Evolutionary conservation across 2,113 vertebrate species (phyloP), one percentile per base, ranked within the genome.

Genomic region (Mixornis gularis): DNA sequence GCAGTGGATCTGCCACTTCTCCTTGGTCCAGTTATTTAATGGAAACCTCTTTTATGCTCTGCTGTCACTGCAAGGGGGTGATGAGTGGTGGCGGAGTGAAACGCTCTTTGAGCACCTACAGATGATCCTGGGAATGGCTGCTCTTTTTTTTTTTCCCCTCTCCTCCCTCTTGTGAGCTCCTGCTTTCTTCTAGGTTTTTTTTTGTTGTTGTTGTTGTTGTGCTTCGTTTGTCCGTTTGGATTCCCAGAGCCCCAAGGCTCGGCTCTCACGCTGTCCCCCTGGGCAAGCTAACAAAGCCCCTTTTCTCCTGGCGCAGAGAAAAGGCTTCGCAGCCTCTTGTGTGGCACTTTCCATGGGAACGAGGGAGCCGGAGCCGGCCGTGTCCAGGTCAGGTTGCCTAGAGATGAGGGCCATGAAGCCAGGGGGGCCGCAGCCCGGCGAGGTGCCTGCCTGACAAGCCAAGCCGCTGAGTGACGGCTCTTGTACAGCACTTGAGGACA

Each of bases 251-350:
- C 98, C 96, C 90, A 40, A 91, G 76, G 95, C 96, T 96, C 91
- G 58, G 97, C 98, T 98, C 98, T 98, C 98, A 98, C 97, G 97
- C 98, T 97, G 98, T 98, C 98, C 98, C 97, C 97, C 98, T 98
- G 98, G 98, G 98, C 98, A 96, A 96, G 96, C 98, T 98, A 99
- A 99, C 99, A 99, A 99, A 99, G 98, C 98, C 95, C 98, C 98
- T 98, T 98, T 98, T 99, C 98, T 99, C 98, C 95, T 91, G 96
- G 98, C 96, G 96, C 96, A 95, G 98, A 98, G 98, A 98, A 98
- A 98, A 97, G 97, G 96, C 97, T 98, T 97, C 98, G 97, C 97
- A 97, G 98, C 97, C 97, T 97, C 98, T 97, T 97, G 97, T 98
- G 95, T 97, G 96, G 87, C 96, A 96, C 98, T 98, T 98, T 97